Percentiles rank a stretch among this genome's conserved stretches.
These are phyloP conservation scores for Gonatopus flavifemur DNA, from an alignment of 1,140 invertebrate species.

Conservation along the genomic window DNA sequence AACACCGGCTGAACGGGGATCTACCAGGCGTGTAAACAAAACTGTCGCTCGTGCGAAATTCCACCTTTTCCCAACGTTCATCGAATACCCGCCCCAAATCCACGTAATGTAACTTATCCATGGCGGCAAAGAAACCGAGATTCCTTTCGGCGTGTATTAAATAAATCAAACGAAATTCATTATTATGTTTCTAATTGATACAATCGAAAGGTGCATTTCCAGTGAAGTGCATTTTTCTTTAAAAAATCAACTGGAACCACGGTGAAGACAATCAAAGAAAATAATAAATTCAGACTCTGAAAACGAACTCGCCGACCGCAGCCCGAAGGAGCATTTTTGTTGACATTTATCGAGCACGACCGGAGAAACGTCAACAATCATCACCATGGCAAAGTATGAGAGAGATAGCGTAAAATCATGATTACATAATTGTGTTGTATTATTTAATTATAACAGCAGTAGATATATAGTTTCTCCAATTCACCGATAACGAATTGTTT, in stretches of 20 bases:
- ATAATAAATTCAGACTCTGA: background rate
- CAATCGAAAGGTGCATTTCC: conserved; percentile 29
- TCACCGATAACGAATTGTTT: conserved; percentile 33
- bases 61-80: too few relatives aligned
- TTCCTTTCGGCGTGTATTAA: too few relatives aligned
- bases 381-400: conserved; percentile 55
- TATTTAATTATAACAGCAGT: conserved; percentile 40
- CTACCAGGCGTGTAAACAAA: too few relatives aligned
- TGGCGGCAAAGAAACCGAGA: too few relatives aligned
- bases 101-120: too few relatives aligned
- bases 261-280: conserved; percentile 4
- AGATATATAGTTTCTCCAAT: conserved; percentile 16
- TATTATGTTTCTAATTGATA: conserved; percentile 29
- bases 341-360: conserved; percentile 8
- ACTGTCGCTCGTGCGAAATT: too few relatives aligned
- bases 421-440: conserved; percentile 33
- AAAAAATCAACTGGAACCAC: background rate
- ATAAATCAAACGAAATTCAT: too few relatives aligned
- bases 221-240: conserved; percentile 22
- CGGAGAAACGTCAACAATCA: conserved; percentile 22
- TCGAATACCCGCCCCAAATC: too few relatives aligned
- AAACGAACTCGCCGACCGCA: background rate
- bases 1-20: too few relatives aligned
- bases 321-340: too few relatives aligned
- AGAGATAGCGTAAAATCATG: conserved; percentile 26